Evolutionary conservation across 2,888 invertebrate species (phyloP).

Genomic region (Eristalis tenax): DNA sequence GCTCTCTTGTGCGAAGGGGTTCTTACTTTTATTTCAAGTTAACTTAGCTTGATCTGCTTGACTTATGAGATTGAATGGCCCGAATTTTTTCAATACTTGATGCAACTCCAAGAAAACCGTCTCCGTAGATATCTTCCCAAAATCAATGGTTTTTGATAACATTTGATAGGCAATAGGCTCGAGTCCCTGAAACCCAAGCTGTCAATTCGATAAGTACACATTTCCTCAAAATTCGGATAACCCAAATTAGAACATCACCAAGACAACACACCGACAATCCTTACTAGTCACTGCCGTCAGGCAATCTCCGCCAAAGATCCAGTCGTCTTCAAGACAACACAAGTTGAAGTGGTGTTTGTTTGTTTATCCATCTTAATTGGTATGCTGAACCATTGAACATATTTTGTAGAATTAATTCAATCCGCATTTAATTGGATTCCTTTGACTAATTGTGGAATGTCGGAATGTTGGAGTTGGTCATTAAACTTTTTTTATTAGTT

Average conservation of each 20-base stretch:
- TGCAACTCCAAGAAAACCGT: too few relatives aligned
- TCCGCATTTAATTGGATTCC: not conserved
- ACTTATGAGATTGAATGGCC: too few relatives aligned
- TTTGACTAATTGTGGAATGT: not conserved
- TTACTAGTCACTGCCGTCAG: not conserved
- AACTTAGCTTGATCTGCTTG: too few relatives aligned
- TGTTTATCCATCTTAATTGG: not conserved
- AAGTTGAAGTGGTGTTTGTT: not conserved
- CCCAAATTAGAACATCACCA: not conserved
- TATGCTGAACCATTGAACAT: not conserved
- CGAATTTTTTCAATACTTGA: too few relatives aligned
- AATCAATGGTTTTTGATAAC: too few relatives aligned
- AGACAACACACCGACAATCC: not conserved
- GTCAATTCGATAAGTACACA: too few relatives aligned
- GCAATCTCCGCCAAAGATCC: not conserved
- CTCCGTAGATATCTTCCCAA: too few relatives aligned
- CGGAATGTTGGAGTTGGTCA: not conserved
- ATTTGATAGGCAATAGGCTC: too few relatives aligned
- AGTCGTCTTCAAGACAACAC: not conserved
- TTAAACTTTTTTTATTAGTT: not conserved
- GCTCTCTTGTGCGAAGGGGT: too few relatives aligned
- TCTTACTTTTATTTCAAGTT: too few relatives aligned
- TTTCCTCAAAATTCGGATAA: not conserved
- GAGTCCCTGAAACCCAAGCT: too few relatives aligned
- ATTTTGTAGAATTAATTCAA: not conserved